A percentile compares a stretch with the other conserved stretches of the same genome.
Conservation (phyloP, 2,113 vertebrate species). For the Daphoenositta chrysoptera region DNA sequence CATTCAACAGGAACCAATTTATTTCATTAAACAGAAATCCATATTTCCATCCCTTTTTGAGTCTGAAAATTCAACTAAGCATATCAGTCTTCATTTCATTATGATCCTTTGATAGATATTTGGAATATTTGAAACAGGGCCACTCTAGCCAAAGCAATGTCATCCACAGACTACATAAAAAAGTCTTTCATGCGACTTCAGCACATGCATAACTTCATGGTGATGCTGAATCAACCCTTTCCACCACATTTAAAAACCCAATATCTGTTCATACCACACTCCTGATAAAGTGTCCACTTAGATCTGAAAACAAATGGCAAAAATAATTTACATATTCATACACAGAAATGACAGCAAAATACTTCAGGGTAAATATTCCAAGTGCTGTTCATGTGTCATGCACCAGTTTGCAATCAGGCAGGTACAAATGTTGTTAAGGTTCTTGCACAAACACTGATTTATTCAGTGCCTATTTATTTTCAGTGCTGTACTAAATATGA, state of each 20-base stretch:
- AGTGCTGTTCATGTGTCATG: background rate
- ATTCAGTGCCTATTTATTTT: background rate
- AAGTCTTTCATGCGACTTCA: background rate
- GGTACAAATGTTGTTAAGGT: background rate
- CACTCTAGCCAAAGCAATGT: background rate
- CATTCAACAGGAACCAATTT: constrained; percentile 59
- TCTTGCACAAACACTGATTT: background rate
- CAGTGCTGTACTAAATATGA: background rate
- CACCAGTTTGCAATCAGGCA: background rate
- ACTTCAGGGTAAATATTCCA: background rate
- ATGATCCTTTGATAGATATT: background rate
- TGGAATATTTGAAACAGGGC: background rate
- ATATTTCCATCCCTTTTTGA: background rate
- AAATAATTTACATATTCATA: background rate
- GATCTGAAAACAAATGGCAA: background rate
- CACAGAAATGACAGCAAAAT: background rate
- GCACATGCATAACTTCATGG: background rate
- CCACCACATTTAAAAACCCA: background rate
- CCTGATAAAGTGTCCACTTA: background rate
- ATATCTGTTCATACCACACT: background rate
- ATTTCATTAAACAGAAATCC: constrained; percentile 46
- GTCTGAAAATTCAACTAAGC: background rate
- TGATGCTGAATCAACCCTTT: background rate
- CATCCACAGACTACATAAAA: background rate
- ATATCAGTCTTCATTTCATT: background rate